Evolutionary conservation across 1,140 invertebrate genomes (phyloP).

Genomic region (Gonatopus flavifemur): DNA sequence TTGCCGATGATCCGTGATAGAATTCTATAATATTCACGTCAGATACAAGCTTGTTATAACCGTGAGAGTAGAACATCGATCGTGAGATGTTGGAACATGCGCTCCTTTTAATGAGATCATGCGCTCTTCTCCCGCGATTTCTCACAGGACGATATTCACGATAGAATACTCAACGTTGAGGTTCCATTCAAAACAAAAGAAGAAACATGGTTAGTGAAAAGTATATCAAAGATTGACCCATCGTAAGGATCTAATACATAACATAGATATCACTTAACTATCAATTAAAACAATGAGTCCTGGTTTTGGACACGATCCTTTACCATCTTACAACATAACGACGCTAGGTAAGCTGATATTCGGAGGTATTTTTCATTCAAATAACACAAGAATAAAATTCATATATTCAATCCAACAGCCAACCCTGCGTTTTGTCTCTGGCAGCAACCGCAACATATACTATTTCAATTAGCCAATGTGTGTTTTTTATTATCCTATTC

Average conservation of each 20-base stretch:
- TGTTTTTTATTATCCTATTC: constrained; percentile 76
- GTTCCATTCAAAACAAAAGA: constrained; percentile 28
- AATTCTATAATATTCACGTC: too few relatives aligned
- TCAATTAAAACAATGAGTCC: constrained; percentile 44
- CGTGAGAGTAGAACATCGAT: constrained; percentile 21
- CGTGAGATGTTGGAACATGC: constrained; percentile 8
- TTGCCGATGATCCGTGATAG: too few relatives aligned
- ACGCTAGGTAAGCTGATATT: constrained; percentile 35
- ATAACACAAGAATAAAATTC: background rate
- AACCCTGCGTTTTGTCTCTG: constrained; percentile 48
- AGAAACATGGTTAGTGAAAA: constrained; percentile 18
- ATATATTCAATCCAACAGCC: constrained; percentile 36
- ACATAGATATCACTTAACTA: background rate
- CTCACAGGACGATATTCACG: constrained; percentile 1
- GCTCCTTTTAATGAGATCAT: constrained; percentile 5
- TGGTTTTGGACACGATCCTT: constrained; percentile 49
- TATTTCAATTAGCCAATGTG: constrained; percentile 74
- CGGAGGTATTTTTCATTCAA: background rate
- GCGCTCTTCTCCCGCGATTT: constrained; percentile 15
- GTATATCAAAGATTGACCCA: background rate
- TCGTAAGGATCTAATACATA: background rate
- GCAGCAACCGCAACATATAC: constrained; percentile 53
- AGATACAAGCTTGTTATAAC: too few relatives aligned
- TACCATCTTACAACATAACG: constrained; percentile 47
- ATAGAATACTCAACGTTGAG: constrained; percentile 5